Evolutionary conservation across 1,140 invertebrate genomes (phyloP).

Genomic region (Heliconius himera): DNA sequence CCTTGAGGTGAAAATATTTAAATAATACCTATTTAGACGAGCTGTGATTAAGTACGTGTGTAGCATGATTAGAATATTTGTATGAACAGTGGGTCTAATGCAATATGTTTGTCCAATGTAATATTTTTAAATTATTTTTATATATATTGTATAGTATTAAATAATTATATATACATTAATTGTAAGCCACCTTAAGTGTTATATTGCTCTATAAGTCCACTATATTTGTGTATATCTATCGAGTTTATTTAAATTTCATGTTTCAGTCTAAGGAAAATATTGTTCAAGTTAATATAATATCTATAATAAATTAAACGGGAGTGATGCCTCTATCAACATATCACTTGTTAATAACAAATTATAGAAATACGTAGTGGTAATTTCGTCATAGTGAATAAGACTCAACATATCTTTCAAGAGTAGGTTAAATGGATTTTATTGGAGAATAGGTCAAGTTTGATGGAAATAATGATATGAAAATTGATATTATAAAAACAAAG

Average conservation of each 20-base stretch:
- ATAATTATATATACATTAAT: slow-evolving; percentile 66
- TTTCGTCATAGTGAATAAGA: slow-evolving; percentile 73
- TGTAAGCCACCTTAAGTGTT: slow-evolving; percentile 75
- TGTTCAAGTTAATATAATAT: slow-evolving; percentile 64
- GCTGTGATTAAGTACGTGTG: neutral
- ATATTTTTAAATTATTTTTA: slow-evolving; percentile 75
- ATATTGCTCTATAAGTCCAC: slow-evolving; percentile 72
- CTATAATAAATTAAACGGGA: slow-evolving; percentile 57
- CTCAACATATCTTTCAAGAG: slow-evolving; percentile 73
- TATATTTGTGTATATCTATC: slow-evolving; percentile 50
- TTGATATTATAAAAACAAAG: slow-evolving; percentile 2
- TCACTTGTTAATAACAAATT: slow-evolving; percentile 81
- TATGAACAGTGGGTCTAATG: slow-evolving; percentile 32
- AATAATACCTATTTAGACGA: neutral
- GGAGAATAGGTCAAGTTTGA: slow-evolving; percentile 14
- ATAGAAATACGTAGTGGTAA: slow-evolving; percentile 73
- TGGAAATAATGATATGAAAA: slow-evolving; percentile 20
- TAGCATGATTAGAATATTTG: neutral
- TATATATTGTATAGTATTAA: slow-evolving; percentile 48
- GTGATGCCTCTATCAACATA: slow-evolving; percentile 77
- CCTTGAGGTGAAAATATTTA: neutral
- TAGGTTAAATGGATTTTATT: slow-evolving; percentile 46
- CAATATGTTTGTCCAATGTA: slow-evolving; percentile 52
- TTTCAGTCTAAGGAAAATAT: slow-evolving; percentile 58
- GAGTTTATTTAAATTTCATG: slow-evolving; percentile 61